These are phyloP conservation scores for Burhinus bistriatus DNA, from an alignment of 2,113 vertebrate species.

Conservation along the genomic window DNA sequence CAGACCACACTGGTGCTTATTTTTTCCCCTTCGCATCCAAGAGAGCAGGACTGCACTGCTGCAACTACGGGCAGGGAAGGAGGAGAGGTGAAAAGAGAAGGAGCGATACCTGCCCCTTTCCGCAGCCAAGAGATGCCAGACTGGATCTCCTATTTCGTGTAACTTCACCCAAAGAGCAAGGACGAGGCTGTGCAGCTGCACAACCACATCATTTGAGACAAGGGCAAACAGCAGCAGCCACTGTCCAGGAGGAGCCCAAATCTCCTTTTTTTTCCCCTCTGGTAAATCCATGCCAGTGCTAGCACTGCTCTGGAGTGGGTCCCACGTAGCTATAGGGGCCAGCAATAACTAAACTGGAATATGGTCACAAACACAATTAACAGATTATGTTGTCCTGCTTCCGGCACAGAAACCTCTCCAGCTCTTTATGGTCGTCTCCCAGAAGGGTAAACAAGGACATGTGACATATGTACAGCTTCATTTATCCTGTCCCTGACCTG, in stretches of 20 bases:
- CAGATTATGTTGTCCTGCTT: background rate
- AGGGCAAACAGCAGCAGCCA: background rate
- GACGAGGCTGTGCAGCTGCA: background rate
- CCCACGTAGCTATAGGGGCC: background rate
- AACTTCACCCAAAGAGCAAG: background rate
- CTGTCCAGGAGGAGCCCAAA: background rate
- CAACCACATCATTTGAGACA: background rate
- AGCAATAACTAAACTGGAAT: background rate
- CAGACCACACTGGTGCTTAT: background rate
- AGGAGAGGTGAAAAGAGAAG: background rate
- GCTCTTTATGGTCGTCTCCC: background rate
- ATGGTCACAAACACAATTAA: background rate
- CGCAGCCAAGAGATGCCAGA: background rate
- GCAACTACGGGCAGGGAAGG: background rate
- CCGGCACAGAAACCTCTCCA: background rate
- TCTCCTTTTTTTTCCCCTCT: background rate
- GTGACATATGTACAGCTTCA: background rate
- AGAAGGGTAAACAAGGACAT: background rate
- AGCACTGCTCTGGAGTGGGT: background rate
- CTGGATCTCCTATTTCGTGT: background rate
- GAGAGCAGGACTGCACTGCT: background rate
- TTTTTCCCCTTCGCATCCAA: background rate
- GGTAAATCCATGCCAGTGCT: background rate
- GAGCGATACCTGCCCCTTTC: fast-evolving
- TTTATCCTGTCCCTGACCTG: background rate